Percentiles rank a stretch among this genome's conserved stretches.
phyloP scores from a whole-genome alignment of 2,113 vertebrate species.

The Toxotes chatareus region DNA sequence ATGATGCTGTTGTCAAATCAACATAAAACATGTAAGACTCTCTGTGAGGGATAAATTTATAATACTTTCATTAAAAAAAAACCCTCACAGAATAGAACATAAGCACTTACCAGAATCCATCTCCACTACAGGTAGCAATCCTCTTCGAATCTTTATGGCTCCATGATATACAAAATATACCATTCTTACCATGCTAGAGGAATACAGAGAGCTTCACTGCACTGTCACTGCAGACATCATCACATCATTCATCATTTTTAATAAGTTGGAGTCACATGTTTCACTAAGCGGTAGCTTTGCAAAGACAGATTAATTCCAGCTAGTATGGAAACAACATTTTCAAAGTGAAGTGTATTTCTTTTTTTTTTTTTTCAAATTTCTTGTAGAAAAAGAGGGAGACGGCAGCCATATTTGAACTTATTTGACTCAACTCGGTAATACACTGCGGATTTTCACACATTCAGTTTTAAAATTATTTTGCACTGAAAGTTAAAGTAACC shows the following conservation, averaged over 20 bases:
- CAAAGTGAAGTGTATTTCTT: too few relatives aligned
- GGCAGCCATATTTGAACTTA: neutral
- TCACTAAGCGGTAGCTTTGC: neutral
- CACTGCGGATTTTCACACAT: neutral
- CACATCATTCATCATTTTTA: neutral
- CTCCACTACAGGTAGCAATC: conserved; percentile 95
- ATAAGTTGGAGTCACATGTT: neutral
- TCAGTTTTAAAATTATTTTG: neutral
- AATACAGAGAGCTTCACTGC: neutral
- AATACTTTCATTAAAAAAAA: neutral
- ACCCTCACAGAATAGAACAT: neutral
- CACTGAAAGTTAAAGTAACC: conserved; percentile 77
- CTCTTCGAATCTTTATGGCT: conserved; percentile 99
- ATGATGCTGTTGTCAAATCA: conserved; percentile 89
- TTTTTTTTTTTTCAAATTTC: neutral
- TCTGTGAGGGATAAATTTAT: neutral
- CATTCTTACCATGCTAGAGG: conserved; percentile 94
- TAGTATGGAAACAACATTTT: neutral
- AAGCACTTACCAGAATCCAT: conserved; percentile 94
- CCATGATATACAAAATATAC: conserved; percentile 99
- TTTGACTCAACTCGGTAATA: neutral
- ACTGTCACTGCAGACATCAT: neutral
- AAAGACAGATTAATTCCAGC: neutral
- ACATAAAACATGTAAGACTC: neutral
- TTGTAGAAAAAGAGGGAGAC: neutral